Evolutionary conservation across 2,797 vertebrate species (phyloP), one percentile per base, ranked within the genome.

Genomic region (Semotilus atromaculatus): DNA sequence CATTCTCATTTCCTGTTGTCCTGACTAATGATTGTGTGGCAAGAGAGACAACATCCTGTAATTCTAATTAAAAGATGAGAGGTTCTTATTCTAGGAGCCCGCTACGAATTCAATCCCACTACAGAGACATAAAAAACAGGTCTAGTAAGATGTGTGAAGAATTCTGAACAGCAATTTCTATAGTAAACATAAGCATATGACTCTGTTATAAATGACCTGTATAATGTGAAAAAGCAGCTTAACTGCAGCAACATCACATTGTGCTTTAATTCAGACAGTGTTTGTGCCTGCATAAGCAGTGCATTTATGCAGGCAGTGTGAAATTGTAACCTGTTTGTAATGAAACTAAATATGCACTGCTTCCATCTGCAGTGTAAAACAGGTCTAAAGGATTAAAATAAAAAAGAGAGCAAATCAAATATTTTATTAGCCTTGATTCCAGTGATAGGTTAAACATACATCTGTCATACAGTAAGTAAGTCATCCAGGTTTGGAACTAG

Each of bases 81-180:
- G 31, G 38, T 43, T 81, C 29, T 81, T 38, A 9, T 81, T 29
- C 26, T 45, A 71, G 4, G 36, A 72, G 29, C 75, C 62, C 55
- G 58, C 58, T 29, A 58, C 53, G 3, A 74, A 75, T 70, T 74
- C 75, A 68, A 60, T 74, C 67, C 76, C 53, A 48, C 62, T 43
- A 45, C 62, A 76, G 51, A 40, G 26, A 36, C 38, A 66, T 7
- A 38, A 62, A 89, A 79, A 80, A 74, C 73, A 80, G 62, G 55
- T 40, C 29, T 81, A 48, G 38, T 71, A 45, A 84, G 62, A 68
- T 45, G 23, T 21, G 80, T 8, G 13, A 66, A 45, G 34, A 81
- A 45, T 82, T 83, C 58, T 68, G 51, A 71, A 80, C 76, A 55
- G 60, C 75, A 53, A 83, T 86, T 73, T 88, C 38, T 66, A 48